Percentiles rank a stretch among this genome's conserved stretches.
Conservation (phyloP, 2,888 invertebrate species). For the Anaspis maculata region DNA sequence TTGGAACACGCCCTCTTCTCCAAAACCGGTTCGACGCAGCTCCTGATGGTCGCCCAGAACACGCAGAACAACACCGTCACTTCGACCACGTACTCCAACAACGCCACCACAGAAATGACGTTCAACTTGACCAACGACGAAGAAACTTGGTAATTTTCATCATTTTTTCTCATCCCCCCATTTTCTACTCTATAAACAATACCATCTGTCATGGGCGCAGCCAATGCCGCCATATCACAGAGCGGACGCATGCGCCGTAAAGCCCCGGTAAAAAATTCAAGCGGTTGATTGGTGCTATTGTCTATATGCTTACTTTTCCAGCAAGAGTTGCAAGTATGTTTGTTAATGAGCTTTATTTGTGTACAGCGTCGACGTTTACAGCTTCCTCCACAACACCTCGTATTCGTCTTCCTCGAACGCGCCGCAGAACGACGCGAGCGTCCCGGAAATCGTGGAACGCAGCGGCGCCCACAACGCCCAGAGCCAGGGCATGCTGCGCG, state of each 20-base stretch:
- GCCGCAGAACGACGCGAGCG: constrained; percentile 60
- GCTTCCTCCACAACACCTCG: constrained; percentile 58
- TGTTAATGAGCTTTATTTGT: no score
- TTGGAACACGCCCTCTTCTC: constrained; percentile 87
- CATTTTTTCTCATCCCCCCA: neutral
- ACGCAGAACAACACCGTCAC: constrained; percentile 54
- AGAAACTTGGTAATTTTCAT: constrained; percentile 60
- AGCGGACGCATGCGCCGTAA: no score
- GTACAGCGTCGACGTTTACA: constrained; percentile 73
- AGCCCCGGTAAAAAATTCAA: no score
- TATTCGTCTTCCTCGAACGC: constrained; percentile 38
- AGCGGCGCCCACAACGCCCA: constrained; percentile 44
- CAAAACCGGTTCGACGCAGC: constrained; percentile 62
- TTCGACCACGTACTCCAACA: constrained; percentile 45
- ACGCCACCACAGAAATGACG: constrained; percentile 52
- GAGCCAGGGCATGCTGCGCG: constrained; percentile 53
- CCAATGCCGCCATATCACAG: no score
- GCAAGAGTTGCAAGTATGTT: no score
- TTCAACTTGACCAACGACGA: constrained; percentile 60
- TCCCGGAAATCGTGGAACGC: constrained; percentile 61
- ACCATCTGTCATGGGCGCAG: no score
- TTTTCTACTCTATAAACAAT: neutral
- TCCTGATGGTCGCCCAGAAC: constrained; percentile 58
- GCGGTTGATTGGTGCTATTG: no score
- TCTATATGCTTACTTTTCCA: no score